Conservation (phyloP, 2,113 vertebrate genomes). For the Oxyruncus cristatus region DNA sequence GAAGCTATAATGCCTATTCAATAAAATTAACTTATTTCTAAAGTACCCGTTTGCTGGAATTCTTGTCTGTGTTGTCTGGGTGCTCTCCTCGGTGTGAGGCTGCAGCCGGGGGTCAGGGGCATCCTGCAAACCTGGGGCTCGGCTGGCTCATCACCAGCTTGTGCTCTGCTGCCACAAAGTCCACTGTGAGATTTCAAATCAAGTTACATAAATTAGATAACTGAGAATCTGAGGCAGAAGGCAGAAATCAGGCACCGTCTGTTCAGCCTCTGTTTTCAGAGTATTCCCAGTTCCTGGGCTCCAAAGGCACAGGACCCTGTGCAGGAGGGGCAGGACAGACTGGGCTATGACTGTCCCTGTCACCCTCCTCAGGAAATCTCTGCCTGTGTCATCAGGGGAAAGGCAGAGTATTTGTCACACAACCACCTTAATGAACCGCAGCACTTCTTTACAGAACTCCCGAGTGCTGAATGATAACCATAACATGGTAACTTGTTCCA, state of each 20-base stretch:
- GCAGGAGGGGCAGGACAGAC: neutral
- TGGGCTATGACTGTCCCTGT: neutral
- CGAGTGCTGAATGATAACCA: neutral
- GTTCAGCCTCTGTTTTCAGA: neutral
- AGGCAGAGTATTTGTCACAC: neutral
- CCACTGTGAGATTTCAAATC: neutral
- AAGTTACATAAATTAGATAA: neutral
- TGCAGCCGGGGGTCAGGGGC: neutral
- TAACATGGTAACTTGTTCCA: neutral
- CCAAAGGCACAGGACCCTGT: neutral
- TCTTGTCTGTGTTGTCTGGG: neutral
- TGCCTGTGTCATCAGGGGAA: neutral
- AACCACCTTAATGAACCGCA: neutral
- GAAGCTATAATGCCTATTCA: conserved; percentile 72
- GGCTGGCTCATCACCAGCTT: neutral
- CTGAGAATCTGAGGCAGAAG: neutral
- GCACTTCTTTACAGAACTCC: neutral
- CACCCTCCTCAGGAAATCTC: rapidly evolving
- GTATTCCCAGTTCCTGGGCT: neutral
- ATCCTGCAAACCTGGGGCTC: neutral
- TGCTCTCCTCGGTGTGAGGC: neutral
- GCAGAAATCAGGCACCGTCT: neutral
- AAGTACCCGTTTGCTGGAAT: conserved; percentile 24
- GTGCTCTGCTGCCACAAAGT: neutral
- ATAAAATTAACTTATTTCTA: conserved; percentile 78